Conservation (phyloP, 2,113 vertebrate species). For the Protobothrops mucrosquamatus region DNA sequence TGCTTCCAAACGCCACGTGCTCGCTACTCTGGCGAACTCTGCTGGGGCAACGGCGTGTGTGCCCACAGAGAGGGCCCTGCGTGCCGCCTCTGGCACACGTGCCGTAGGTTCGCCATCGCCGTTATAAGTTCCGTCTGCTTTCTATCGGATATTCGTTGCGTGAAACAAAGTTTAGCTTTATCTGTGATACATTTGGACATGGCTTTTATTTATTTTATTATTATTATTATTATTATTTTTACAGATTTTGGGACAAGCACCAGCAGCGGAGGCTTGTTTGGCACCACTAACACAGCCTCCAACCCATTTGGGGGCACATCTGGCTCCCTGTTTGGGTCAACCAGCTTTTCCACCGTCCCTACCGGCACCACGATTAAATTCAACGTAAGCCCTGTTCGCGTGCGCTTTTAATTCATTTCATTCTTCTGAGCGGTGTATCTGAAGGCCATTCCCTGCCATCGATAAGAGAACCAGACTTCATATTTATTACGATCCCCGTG, state of each 20-base stretch:
- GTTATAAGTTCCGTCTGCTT: neutral
- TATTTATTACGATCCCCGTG: too few species aligned
- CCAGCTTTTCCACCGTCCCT: conserved; percentile 84
- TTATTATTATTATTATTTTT: neutral
- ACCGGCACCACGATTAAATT: conserved; percentile 94
- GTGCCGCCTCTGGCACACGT: too few species aligned
- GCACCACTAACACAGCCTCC: conserved; percentile 87
- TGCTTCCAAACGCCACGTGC: too few species aligned
- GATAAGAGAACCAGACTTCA: neutral
- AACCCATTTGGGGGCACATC: conserved; percentile 89
- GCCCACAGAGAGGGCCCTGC: too few species aligned
- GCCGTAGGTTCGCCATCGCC: too few species aligned
- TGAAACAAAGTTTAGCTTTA: accelerated
- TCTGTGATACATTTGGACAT: neutral
- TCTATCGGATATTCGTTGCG: neutral
- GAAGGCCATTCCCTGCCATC: accelerated
- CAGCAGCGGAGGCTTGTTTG: conserved; percentile 88
- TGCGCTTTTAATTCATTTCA: neutral
- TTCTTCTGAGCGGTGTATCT: accelerated
- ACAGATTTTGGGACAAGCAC: conserved; percentile 92
- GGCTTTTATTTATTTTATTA: neutral
- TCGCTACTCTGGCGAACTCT: too few species aligned
- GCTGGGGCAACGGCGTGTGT: too few species aligned
- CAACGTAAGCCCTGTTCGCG: conserved; percentile 76
- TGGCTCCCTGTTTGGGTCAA: conserved; percentile 85